A percentile compares a stretch with the other conserved stretches of the same genome.
Evolutionary conservation across 1,140 invertebrate species (phyloP).

Genomic region (Tetragonula clypearis): DNA sequence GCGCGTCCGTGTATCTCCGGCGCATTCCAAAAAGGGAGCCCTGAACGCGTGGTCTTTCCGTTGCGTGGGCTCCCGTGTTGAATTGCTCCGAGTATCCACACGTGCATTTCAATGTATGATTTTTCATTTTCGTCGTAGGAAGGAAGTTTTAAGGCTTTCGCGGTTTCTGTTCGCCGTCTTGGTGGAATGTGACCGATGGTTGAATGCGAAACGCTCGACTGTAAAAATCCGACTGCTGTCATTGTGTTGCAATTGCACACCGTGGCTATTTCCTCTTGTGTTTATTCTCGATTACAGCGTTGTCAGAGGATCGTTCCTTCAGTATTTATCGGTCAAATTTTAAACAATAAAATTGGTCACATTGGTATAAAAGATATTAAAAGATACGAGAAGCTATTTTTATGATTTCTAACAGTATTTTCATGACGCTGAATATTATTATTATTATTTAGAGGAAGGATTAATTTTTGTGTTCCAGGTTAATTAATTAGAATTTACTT

Average conservation of each 20-base stretch:
- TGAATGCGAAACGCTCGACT: background rate
- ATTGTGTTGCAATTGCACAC: background rate
- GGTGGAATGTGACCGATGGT: background rate
- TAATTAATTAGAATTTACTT: too few species aligned
- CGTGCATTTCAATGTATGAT: conserved; percentile 34
- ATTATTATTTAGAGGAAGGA: too few species aligned
- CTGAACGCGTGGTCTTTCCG: background rate
- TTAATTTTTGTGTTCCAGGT: too few species aligned
- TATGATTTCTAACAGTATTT: too few species aligned
- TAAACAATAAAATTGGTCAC: background rate
- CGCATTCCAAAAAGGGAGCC: conserved; percentile 32
- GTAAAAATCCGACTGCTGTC: background rate
- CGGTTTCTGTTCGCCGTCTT: background rate
- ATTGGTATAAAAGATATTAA: too few species aligned
- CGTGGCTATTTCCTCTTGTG: background rate
- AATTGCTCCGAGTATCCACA: conserved; percentile 43
- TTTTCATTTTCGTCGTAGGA: conserved; percentile 26
- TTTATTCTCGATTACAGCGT: too few species aligned
- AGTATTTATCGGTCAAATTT: background rate
- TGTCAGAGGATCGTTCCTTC: background rate
- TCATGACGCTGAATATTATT: too few species aligned
- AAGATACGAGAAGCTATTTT: too few species aligned
- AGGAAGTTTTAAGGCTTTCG: conserved; percentile 5
- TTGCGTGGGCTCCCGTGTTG: conserved; percentile 28
- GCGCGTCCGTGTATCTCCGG: background rate